These are phyloP conservation scores for Tachysurus fulvidraco DNA, from an alignment of 2,113 vertebrate species.

Conservation along the genomic window DNA sequence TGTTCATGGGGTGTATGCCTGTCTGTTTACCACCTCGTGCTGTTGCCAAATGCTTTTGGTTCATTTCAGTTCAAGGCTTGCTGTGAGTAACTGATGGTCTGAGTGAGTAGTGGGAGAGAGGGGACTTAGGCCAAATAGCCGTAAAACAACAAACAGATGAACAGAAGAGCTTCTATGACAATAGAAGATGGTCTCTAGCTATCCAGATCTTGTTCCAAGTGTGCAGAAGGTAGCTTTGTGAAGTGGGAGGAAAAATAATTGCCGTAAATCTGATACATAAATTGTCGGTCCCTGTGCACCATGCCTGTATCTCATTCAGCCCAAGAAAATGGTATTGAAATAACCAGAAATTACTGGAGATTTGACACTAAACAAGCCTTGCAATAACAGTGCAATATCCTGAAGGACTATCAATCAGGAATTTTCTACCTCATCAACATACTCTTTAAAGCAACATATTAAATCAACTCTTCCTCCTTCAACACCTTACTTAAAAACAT, in stretches of 20 bases:
- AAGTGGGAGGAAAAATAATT: conserved; percentile 22
- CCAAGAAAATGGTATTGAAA: background rate
- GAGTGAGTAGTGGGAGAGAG: conserved; percentile 7
- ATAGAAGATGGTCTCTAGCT: conserved; percentile 20
- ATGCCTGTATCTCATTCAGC: background rate
- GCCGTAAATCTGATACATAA: conserved; percentile 25
- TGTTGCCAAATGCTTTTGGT: conserved; percentile 50
- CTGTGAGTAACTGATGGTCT: conserved; percentile 43
- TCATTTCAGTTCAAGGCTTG: conserved; percentile 39
- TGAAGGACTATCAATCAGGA: conserved; percentile 18
- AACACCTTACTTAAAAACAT: conserved; percentile 8
- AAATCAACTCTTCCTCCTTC: conserved; percentile 17
- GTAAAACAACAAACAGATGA: conserved; percentile 36
- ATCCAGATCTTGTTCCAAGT: background rate
- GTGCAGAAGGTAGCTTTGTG: background rate
- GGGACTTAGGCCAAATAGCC: conserved; percentile 37
- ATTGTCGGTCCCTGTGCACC: background rate
- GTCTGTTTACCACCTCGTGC: conserved; percentile 43
- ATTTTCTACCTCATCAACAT: background rate
- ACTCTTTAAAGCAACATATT: background rate
- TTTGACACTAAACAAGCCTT: background rate
- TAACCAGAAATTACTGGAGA: background rate
- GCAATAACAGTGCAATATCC: background rate
- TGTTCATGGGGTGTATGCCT: background rate
- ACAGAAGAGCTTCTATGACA: background rate